These are phyloP conservation scores for Hyphantria cunea DNA, from an alignment of 1,140 invertebrate species.

Conservation along the genomic window DNA sequence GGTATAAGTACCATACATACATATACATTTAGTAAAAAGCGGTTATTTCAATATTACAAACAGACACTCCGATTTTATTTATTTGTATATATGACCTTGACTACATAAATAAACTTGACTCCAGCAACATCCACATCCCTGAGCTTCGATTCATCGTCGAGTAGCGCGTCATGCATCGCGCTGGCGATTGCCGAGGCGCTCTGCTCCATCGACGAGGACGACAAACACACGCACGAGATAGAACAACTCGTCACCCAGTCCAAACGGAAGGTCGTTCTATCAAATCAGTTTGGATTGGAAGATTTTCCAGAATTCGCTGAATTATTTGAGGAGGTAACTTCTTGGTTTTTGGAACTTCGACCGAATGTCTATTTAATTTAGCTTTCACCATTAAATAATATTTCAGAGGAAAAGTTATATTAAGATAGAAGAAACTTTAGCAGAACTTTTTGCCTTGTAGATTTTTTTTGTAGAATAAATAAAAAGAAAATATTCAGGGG, in stretches of 20 bases:
- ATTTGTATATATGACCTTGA: no score
- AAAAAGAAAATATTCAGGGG: no score
- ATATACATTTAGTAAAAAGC: no score
- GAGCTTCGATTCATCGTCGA: slow-evolving; percentile 75
- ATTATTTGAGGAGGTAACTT: slow-evolving; percentile 67
- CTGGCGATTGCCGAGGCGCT: slow-evolving; percentile 87
- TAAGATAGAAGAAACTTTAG: no score
- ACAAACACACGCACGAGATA: slow-evolving; percentile 88
- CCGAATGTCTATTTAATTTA: no score
- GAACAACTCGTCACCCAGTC: slow-evolving; percentile 82
- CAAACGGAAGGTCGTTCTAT: slow-evolving; percentile 66
- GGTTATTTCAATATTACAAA: no score
- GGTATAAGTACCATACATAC: no score
- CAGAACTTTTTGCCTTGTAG: no score
- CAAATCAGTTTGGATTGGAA: slow-evolving; percentile 61
- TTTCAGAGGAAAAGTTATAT: no score
- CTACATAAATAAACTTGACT: slow-evolving; percentile 4
- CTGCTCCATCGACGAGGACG: slow-evolving; percentile 89
- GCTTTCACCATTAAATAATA: no score
- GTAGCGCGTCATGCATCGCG: slow-evolving; percentile 64
- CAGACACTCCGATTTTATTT: no score
- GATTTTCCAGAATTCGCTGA: slow-evolving; percentile 72
- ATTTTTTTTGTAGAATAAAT: no score
- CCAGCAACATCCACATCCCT: slow-evolving; percentile 53
- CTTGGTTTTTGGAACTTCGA: slow-evolving; percentile 4